phyloP scores from a whole-genome alignment of 2,888 invertebrate species.

The Bembecia ichneumoniformis region DNA sequence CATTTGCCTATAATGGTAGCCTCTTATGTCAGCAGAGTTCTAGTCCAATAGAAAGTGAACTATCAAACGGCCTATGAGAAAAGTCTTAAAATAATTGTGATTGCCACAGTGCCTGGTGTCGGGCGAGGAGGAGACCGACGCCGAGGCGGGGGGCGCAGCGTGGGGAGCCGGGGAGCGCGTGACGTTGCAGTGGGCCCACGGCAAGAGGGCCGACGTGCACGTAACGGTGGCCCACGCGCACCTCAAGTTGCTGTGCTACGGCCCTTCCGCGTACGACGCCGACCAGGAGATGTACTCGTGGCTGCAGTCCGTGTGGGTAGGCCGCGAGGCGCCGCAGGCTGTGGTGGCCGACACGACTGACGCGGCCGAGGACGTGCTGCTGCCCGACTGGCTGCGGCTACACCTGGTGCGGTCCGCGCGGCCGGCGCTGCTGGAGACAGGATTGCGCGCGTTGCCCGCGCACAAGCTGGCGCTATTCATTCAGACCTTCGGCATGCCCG shows the following conservation, averaged over 20 bases:
- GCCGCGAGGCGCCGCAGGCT: slow-evolving; percentile 81
- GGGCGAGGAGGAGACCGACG: slow-evolving; percentile 34
- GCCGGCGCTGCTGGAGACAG: slow-evolving; percentile 85
- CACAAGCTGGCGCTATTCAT: slow-evolving; percentile 93
- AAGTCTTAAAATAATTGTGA: too few species aligned
- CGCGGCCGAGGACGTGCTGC: slow-evolving; percentile 81
- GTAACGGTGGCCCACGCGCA: slow-evolving; percentile 75
- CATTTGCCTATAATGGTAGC: too few species aligned
- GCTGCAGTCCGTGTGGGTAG: slow-evolving; percentile 80
- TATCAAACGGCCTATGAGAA: too few species aligned
- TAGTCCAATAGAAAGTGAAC: too few species aligned
- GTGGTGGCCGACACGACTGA: slow-evolving; percentile 62
- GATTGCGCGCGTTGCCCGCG: slow-evolving; percentile 87
- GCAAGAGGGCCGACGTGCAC: slow-evolving; percentile 78
- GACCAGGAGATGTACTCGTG: slow-evolving; percentile 79
- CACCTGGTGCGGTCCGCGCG: slow-evolving; percentile 91
- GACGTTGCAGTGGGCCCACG: slow-evolving; percentile 74
- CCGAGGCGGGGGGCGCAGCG: slow-evolving; percentile 73
- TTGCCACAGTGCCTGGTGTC: not conserved
- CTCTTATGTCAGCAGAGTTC: too few species aligned
- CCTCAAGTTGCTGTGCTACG: slow-evolving; percentile 55
- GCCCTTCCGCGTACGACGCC: slow-evolving; percentile 49
- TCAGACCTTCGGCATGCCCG: slow-evolving; percentile 96
- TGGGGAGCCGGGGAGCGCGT: slow-evolving; percentile 44
- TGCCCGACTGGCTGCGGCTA: slow-evolving; percentile 94